Base-by-base conservation (phyloP, 2,797 vertebrate species). In the Trachurus trachurus region DNA sequence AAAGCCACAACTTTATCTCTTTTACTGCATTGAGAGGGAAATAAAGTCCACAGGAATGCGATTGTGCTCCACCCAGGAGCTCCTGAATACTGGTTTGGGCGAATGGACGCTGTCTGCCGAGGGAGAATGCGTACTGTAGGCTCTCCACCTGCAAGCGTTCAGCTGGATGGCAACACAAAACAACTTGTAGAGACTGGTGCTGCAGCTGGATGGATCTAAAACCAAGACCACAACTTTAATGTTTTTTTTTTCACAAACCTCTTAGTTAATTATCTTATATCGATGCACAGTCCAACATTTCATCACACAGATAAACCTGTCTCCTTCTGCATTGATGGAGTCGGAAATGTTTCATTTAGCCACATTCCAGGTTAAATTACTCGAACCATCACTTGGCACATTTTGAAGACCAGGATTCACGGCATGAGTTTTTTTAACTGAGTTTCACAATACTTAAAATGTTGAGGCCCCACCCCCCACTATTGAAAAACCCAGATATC, bases 91-190 rank as follows among this genome's bases (percentile, higher is more conserved):
- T 40, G 75, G 59, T 90, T 79, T 66, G 53, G 44, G 71, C 56
- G 77, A 78, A 78, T 81, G 71, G 79, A 67, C 65, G 76, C 68
- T 72, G 54, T 84, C 70, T 47, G 49, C 54, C 54, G 40, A 64
- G 52, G 40, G 50, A 37, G 66, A 66, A 61, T 67, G 65, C 79
- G 72, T 58, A 63, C n/a, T n/a, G n/a, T n/a, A n/a, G 79, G 70
- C 62, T 71, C 69, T 74, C 34, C 76, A 85, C 80, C 87, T 86
- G 81, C 22, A 44, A 80, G 40, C n/a, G 42, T 74, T 89, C 80
- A 78, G 66, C 65, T 64, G 59, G 42, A 74, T 59, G 50, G 68
- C 49, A 78, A 76, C 71, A 79, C 59, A 66, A 76, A 83, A 69
- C 70, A 79, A 73, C 52, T 54, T 29, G 50, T 22, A 21, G n/a